These are phyloP conservation scores for Parascotia fuliginaria DNA, from an alignment of 2,888 invertebrate species.

Conservation along the genomic window DNA sequence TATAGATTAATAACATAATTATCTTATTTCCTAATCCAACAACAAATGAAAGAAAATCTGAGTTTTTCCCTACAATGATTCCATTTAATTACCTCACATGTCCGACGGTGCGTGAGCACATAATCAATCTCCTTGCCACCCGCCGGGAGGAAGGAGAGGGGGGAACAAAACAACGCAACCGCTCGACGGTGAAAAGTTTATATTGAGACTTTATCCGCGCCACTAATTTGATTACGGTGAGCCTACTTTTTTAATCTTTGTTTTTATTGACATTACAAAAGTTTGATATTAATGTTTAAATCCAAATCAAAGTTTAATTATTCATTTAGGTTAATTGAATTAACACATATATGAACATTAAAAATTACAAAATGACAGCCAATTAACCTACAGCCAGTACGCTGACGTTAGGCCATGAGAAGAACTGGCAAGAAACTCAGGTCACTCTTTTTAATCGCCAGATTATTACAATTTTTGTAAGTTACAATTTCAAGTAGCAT, in stretches of 20 bases:
- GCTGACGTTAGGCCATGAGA: too few species aligned
- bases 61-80: constrained; percentile 58
- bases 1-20: neutral
- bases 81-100: constrained; percentile 71
- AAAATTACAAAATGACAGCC: too few species aligned
- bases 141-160: constrained; percentile 13
- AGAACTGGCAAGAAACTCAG: too few species aligned
- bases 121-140: constrained; percentile 59
- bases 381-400: too few species aligned
- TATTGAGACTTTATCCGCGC: constrained; percentile 32
- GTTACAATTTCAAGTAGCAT: too few species aligned
- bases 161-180: constrained; percentile 43
- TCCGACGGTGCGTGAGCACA: constrained; percentile 62
- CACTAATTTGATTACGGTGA: constrained; percentile 26
- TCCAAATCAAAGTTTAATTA: too few species aligned
- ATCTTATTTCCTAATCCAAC: constrained; percentile 15
- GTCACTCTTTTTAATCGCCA: too few species aligned
- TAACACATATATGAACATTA: too few species aligned
- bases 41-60: constrained; percentile 35
- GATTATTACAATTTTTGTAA: too few species aligned
- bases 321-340: too few species aligned
- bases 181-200: constrained; percentile 35
- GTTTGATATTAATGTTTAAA: neutral
- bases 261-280: neutral
- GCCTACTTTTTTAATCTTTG: constrained; percentile 26